Evolutionary conservation across 2,888 invertebrate genomes (phyloP).

Genomic region (Drosophila kanekoi): DNA sequence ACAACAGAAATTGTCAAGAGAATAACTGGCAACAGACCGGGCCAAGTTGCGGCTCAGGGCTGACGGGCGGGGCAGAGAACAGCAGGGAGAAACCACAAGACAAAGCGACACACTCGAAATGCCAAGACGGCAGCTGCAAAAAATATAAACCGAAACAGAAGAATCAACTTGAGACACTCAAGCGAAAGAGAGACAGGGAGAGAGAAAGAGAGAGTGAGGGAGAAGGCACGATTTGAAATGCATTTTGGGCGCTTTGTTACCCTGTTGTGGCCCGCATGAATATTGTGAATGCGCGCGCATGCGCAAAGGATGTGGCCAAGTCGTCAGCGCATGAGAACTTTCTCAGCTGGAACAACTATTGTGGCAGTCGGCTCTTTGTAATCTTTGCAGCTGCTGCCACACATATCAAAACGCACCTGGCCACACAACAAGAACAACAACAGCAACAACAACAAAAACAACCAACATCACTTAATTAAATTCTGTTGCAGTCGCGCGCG

Average conservation of each 20-base stretch:
- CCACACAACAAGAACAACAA: constrained; percentile 24
- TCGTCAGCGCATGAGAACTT: constrained; percentile 8
- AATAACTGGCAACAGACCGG: constrained; percentile 17
- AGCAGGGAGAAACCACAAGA: constrained; percentile 43
- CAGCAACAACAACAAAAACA: constrained; percentile 9
- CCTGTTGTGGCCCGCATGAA: constrained; percentile 33
- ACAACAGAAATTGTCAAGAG: constrained; percentile 57
- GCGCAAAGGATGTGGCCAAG: constrained; percentile 71
- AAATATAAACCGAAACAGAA: constrained; percentile 23
- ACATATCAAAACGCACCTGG: constrained; percentile 50
- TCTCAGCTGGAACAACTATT: constrained; percentile 22
- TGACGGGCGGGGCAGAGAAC: constrained; percentile 20
- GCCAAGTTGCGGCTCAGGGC: not conserved
- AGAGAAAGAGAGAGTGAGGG: not conserved
- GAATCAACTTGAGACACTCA: constrained; percentile 28
- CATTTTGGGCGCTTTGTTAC: constrained; percentile 58
- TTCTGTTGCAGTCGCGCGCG: constrained; percentile 23
- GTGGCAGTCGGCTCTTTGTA: constrained; percentile 26
- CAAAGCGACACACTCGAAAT: constrained; percentile 75
- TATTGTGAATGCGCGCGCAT: constrained; percentile 77
- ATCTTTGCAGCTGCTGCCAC: constrained; percentile 53
- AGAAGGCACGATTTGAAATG: constrained; percentile 53
- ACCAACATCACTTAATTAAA: constrained; percentile 48
- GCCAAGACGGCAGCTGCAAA: constrained; percentile 77
- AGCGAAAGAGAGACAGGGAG: constrained; percentile 7